Evolutionary conservation across 2,888 invertebrate genomes (phyloP).

Genomic region (Megaustenia siamemsis): DNA sequence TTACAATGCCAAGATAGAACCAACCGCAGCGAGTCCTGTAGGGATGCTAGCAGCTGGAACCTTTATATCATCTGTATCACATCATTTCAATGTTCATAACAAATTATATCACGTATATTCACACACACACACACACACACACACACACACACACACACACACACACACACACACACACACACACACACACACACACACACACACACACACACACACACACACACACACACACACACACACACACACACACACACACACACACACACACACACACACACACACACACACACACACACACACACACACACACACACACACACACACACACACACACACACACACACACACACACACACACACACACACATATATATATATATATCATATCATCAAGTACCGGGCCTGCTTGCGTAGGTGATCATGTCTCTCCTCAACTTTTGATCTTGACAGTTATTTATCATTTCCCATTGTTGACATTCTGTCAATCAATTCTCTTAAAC

Average conservation of each 20-base stretch:
- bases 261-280: constrained; percentile 9
- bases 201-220: constrained; percentile 19
- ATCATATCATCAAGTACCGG: background rate
- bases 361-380: too few relatives aligned
- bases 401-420: too few relatives aligned
- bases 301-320: constrained; percentile 11
- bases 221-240: constrained; percentile 4
- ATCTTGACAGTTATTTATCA: too few relatives aligned
- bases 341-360: too few relatives aligned
- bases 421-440: too few relatives aligned
- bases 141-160: constrained; percentile 19
- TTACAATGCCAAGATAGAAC: too few relatives aligned
- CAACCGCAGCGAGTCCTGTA: too few relatives aligned
- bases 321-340: constrained; percentile 7
- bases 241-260: constrained; percentile 1
- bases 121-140: constrained; percentile 7
- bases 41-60: too few relatives aligned
- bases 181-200: constrained; percentile 10
- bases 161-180: constrained; percentile 12
- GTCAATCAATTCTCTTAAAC: too few relatives aligned
- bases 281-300: constrained; percentile 5
- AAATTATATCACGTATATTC: constrained; percentile 6
- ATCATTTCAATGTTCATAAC: too few relatives aligned
- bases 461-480: too few relatives aligned
- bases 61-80: too few relatives aligned